Percentiles rank a stretch among this genome's conserved stretches.
Conservation (phyloP, 2,797 vertebrate genomes). For the Monodelphis domestica region DNA sequence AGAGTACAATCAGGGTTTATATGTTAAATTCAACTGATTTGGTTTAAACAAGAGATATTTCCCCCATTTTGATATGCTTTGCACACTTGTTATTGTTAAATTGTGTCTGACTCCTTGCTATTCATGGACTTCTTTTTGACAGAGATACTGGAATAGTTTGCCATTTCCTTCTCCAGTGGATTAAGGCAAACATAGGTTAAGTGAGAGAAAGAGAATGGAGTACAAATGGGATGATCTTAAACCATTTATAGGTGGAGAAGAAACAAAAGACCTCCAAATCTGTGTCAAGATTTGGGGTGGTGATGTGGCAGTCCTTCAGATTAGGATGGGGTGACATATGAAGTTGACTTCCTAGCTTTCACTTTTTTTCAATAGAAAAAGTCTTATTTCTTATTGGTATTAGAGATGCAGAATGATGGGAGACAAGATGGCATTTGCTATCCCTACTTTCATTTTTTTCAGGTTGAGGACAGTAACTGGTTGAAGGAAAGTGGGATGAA, state of each 20-base stretch:
- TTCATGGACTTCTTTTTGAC: not conserved
- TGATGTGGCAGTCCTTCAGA: not conserved
- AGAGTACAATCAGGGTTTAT: not conserved
- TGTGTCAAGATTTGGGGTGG: not conserved
- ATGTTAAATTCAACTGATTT: not conserved
- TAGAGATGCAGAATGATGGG: not conserved
- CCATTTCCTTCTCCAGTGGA: not conserved
- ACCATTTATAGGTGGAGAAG: not conserved
- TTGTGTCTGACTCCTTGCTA: not conserved
- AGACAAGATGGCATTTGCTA: not conserved
- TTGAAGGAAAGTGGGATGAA: not conserved
- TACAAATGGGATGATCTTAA: not conserved
- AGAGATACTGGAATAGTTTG: not conserved
- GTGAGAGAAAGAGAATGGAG: too few relatives aligned
- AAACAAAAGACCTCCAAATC: not conserved
- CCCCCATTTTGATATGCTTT: not conserved
- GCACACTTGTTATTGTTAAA: not conserved
- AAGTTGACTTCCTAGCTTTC: not conserved
- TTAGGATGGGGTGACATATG: too few relatives aligned
- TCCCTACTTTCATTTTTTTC: not conserved
- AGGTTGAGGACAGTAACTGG: not conserved
- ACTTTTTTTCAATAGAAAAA: not conserved
- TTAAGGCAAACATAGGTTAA: not conserved
- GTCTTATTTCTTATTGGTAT: not conserved
- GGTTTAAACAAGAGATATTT: not conserved